A percentile compares a stretch with the other conserved stretches of the same genome.
These are phyloP conservation scores for Pipa parva DNA, from an alignment of 2,113 vertebrate genomes.

Conservation along the genomic window DNA sequence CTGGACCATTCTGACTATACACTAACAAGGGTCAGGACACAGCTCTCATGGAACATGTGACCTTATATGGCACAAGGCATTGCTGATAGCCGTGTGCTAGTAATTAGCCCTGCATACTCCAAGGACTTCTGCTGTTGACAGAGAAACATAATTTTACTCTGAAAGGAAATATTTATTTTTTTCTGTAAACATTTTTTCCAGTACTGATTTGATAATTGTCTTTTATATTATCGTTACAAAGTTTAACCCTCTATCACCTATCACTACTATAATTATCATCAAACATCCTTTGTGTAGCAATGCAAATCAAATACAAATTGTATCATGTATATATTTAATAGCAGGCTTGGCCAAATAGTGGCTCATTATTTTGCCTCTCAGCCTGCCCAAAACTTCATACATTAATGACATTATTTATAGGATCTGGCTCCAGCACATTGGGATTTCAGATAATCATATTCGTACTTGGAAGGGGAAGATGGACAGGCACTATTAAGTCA, in stretches of 20 bases:
- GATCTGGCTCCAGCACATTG: too few relatives aligned
- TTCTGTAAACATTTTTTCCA: neutral
- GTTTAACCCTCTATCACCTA: neutral
- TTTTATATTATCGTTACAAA: neutral
- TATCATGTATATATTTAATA: too few relatives aligned
- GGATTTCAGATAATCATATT: too few relatives aligned
- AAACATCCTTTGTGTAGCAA: too few relatives aligned
- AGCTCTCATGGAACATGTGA: neutral
- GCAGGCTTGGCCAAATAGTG: too few relatives aligned
- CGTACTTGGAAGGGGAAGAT: too few relatives aligned
- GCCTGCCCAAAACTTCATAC: too few relatives aligned
- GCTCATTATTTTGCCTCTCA: too few relatives aligned
- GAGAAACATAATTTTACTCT: neutral
- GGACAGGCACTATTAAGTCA: too few relatives aligned
- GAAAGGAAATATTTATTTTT: neutral
- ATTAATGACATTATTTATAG: too few relatives aligned
- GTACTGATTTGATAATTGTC: neutral
- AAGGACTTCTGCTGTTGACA: constrained; percentile 1
- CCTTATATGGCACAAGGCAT: neutral
- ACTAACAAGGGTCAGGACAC: neutral
- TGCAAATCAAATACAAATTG: too few relatives aligned
- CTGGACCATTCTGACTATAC: neutral
- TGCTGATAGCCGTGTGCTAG: neutral
- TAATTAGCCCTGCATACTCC: constrained; percentile 9
- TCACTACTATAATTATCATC: too few relatives aligned